Evolutionary conservation across 2,113 vertebrate species (phyloP), one percentile per base, ranked within the genome.

Genomic region (Struthidea cinerea): DNA sequence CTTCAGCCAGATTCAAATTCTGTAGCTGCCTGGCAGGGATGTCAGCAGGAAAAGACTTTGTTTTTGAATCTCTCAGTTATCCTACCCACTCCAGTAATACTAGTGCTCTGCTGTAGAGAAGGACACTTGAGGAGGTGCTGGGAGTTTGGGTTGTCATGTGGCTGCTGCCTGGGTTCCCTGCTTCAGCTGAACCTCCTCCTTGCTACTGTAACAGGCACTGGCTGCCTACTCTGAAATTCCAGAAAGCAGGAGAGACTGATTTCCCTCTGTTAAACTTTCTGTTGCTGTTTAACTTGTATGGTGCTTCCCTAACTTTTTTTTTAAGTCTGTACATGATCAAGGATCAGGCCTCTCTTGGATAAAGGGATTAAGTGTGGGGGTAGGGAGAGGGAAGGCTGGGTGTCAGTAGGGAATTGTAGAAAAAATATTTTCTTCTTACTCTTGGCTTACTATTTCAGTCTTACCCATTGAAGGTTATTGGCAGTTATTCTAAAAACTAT

Each of bases 171-270:
- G 55, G 18, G 8, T 23, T 71, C 21, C 23, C 16, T 18, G 26
- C 28, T 65, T 53, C 47, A 69, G 63, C 27, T 77, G 73, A 60
- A 52, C 47, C 15, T 37, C 33, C n/a, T 78, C 33, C 47, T 30
- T 53, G 35, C 56, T 79, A 50, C 67, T 55, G 3, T 47, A 16
- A 18, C 6, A 52, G 68, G 13, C 33, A 8, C 37, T 20, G 12
- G 19, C 37, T 65, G 11, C 4, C 15, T 10, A 4, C 32, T 67
- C 8, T 6, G 39, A 16, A 67, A 32, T 50, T 28, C 39, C 6
- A 15, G 14, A 26, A 24, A 46, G 33, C n/a, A 30, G 8, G 5
- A 46, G 7, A 41, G 12, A 7, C 27, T 11, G 0, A 3, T 8
- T 89, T 50, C 59, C 24, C 16, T 3, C 47, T 53, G 28, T 7